phyloP scores from a whole-genome alignment of 2,113 vertebrate species.

The Pseudopodoces humilis region DNA sequence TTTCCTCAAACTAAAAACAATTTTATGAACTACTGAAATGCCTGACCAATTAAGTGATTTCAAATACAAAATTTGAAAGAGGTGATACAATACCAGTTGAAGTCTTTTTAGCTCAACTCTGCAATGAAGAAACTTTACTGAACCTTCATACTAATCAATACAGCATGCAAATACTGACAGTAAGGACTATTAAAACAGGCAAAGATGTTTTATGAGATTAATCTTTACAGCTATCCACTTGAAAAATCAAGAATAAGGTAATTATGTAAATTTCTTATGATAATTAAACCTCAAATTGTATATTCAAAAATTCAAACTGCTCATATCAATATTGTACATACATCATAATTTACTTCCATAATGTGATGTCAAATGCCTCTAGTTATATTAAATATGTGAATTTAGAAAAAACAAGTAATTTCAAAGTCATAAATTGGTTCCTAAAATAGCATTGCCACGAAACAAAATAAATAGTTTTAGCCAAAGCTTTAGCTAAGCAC shows the following conservation, averaged over 20 bases:
- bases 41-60: neutral
- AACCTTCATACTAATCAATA: neutral
- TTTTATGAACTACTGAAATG: neutral
- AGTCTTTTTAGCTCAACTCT: neutral
- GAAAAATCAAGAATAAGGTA: neutral
- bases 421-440: neutral
- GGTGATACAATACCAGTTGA: neutral
- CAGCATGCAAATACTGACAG: neutral
- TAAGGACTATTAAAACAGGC: neutral
- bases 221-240: neutral
- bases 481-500: neutral
- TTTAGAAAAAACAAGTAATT: neutral
- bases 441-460: neutral
- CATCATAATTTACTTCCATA: neutral
- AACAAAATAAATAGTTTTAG: neutral
- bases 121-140: neutral
- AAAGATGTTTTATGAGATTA: neutral
- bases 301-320: neutral
- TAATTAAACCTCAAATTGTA: neutral
- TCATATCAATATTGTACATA: neutral
- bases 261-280: neutral
- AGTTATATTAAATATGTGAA: neutral
- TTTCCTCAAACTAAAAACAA: neutral
- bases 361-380: neutral
- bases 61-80: neutral